A percentile compares a stretch with the other conserved stretches of the same genome.
phyloP scores from a whole-genome alignment of 2,797 vertebrate species.

The Sebastes taczanowskii region DNA sequence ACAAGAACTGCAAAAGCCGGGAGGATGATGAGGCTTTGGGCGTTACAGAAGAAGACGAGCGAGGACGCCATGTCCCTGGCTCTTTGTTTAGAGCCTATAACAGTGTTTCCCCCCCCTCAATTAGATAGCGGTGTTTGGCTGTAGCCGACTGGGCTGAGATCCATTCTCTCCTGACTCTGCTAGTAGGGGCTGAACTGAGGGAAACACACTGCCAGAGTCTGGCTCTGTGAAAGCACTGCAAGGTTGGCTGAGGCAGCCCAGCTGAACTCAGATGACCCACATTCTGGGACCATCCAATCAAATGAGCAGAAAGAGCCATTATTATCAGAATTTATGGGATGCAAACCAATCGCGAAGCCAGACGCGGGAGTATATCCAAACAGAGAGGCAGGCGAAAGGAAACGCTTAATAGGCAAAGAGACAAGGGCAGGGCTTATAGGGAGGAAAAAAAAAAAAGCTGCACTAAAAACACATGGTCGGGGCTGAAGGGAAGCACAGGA shows the following conservation, averaged over 20 bases:
- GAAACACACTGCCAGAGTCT: conserved; percentile 80
- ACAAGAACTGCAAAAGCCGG: conserved; percentile 51
- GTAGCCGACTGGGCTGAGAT: conserved; percentile 63
- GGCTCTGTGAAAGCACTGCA: conserved; percentile 82
- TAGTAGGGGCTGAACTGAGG: conserved; percentile 73
- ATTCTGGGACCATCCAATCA: conserved; percentile 86
- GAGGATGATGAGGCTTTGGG: conserved; percentile 54
- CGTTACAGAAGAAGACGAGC: conserved; percentile 68
- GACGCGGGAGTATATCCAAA: conserved; percentile 52
- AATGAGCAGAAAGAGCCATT: conserved; percentile 79
- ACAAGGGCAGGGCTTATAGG: conserved; percentile 50
- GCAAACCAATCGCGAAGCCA: conserved; percentile 57
- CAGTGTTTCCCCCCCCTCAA: conserved; percentile 70
- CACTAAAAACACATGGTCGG: conserved; percentile 63
- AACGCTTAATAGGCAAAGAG: conserved; percentile 57
- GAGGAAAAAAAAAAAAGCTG: conserved; percentile 47
- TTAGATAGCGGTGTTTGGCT: conserved; percentile 73
- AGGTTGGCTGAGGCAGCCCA: conserved; percentile 81
- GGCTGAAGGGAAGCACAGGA: conserved; percentile 67
- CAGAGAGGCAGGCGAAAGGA: conserved; percentile 64
- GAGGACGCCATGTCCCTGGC: conserved; percentile 67
- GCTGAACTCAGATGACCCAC: conserved; percentile 89
- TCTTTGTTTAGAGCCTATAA: conserved; percentile 77
- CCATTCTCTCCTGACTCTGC: conserved; percentile 76
- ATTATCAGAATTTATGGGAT: conserved; percentile 71